Base-by-base conservation (phyloP, 2,113 vertebrate genomes). In the Gasterosteus aculeatus region DNA sequence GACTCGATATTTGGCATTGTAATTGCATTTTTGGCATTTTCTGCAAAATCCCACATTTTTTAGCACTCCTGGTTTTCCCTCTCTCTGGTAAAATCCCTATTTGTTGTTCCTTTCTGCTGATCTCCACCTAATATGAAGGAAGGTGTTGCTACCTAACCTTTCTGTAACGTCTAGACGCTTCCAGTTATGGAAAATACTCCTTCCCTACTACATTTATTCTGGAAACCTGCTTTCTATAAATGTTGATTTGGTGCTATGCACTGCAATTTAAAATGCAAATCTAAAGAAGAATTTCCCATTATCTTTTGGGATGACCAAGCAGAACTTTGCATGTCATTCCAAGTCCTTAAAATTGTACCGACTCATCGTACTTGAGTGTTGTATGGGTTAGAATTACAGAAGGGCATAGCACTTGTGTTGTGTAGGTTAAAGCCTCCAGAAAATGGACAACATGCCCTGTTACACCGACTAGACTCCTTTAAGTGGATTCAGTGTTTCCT, bases 391-490 rank as follows among this genome's bases (percentile, higher is more conserved):
- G 35, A 5, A 38, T 38, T 38, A 38, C 35, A 38, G 35, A 38
- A 38, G 35, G 35, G 35, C 35, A 38, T 38, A 38, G 35, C 14
- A 53, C 59, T 10, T 56, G 42, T 39, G 16, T 22, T 53, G 44
- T 60, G 64, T 62, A 51, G n/a, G 6, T 35, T 70, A 33, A 19
- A 47, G 22, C 38, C 64, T 51, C 42, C 53, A 74, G 51, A 57
- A 61, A 62, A 72, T 64, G 15, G 35, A 59, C 33, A 66, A 44
- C 14, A 71, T 54, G 77, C 39, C 47, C 61, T 42, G 49, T 78
- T 57, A n/a, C 83, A 79, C 66, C 42, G 2, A 74, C 64, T 29
- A 57, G 66, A 53, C 74, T 64, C 81, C 53, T 78, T 1, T 86
- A 80, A 78, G 70, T 62, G 77, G 6, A 46, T 66, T 66, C 46